Percentiles rank a stretch among this genome's conserved stretches.
These are phyloP conservation scores for Rhagonycha fulva DNA, from an alignment of 2,888 invertebrate genomes.

Conservation along the genomic window DNA sequence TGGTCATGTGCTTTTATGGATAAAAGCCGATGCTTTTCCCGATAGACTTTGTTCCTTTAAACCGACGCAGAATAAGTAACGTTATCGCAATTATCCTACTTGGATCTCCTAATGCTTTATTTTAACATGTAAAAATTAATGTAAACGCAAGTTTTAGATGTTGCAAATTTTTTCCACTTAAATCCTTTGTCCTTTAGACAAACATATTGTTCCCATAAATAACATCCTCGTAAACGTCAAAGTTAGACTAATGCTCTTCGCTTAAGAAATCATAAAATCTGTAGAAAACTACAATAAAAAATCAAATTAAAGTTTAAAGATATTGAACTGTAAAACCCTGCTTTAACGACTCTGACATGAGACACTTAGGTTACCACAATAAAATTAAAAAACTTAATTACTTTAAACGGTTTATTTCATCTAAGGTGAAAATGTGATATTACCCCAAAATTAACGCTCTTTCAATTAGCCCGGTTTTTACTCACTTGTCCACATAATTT, in stretches of 20 bases:
- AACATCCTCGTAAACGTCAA: slow-evolving; percentile 1
- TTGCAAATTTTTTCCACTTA: background rate
- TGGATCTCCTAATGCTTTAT: background rate
- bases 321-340: background rate
- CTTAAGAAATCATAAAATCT: slow-evolving; percentile 3
- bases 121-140: background rate
- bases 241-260: slow-evolving; percentile 4
- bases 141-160: background rate
- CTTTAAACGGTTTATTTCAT: background rate
- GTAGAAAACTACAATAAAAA: background rate
- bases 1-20: slow-evolving; percentile 45
- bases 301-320: background rate
- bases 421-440: background rate
- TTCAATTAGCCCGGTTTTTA: background rate
- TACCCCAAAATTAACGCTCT: background rate
- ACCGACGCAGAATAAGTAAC: slow-evolving; percentile 9
- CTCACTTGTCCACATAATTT: background rate
- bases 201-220: slow-evolving; percentile 3
- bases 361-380: background rate
- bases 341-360: background rate
- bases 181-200: slow-evolving; percentile 3
- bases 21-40: slow-evolving; percentile 28
- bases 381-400: background rate
- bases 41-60: slow-evolving; percentile 21
- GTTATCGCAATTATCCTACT: background rate